These are phyloP conservation scores for Egretta garzetta DNA, from an alignment of 2,113 vertebrate species.

Conservation along the genomic window DNA sequence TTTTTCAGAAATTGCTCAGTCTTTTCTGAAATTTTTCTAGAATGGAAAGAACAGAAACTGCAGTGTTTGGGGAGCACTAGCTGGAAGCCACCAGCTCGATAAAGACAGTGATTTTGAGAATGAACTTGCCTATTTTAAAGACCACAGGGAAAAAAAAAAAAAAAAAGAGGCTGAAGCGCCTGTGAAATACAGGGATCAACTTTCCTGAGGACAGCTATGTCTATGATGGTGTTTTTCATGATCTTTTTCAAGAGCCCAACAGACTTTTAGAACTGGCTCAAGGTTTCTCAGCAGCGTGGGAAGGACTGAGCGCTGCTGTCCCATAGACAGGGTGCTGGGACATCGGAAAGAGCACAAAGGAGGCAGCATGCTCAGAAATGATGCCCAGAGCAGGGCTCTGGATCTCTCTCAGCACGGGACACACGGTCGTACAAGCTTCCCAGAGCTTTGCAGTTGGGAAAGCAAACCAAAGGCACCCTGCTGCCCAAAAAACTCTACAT, in stretches of 20 bases:
- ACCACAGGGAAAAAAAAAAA: not conserved
- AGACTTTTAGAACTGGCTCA: not conserved
- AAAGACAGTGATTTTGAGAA: not conserved
- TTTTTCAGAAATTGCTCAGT: not conserved
- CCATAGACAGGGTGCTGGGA: too few species aligned
- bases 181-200: not conserved
- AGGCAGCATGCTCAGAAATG: rapidly evolving
- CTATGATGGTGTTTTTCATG: not conserved
- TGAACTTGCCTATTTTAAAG: not conserved
- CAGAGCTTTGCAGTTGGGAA: not conserved
- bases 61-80: not conserved
- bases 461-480: not conserved
- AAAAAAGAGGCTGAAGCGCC: not conserved
- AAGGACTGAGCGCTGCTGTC: not conserved
- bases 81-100: not conserved
- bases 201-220: not conserved
- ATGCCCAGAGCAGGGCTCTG: not conserved
- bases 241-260: not conserved
- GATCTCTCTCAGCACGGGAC: not conserved
- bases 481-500: not conserved
- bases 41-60: not conserved
- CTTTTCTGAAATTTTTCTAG: not conserved
- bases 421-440: not conserved
- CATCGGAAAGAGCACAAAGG: not conserved
- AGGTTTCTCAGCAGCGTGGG: not conserved